These are phyloP conservation scores for Leptinotarsa lineolata DNA, from an alignment of 1,140 invertebrate species.

Conservation along the genomic window DNA sequence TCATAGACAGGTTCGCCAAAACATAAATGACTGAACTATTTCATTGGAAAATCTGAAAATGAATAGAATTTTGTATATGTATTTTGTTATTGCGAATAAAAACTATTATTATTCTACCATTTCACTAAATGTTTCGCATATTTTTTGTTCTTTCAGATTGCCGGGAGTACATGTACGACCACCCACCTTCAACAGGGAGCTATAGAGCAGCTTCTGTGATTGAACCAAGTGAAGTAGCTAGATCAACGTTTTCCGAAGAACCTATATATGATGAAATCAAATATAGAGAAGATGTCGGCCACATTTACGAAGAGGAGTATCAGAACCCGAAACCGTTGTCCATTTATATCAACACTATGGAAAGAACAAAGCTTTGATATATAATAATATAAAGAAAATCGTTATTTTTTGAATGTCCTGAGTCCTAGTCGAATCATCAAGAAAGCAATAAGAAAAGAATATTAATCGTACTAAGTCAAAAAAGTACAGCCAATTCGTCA, in stretches of 20 bases:
- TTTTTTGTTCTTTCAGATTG: conserved; percentile 28
- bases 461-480: too few relatives aligned
- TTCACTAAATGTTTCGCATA: background rate
- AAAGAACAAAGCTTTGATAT: conserved; percentile 34
- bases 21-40: too few relatives aligned
- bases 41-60: too few relatives aligned
- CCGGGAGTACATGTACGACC: conserved; percentile 46
- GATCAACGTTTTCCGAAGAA: conserved; percentile 31
- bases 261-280: conserved; percentile 52
- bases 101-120: too few relatives aligned
- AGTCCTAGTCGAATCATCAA: too few relatives aligned
- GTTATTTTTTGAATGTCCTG: too few relatives aligned
- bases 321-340: conserved; percentile 1
- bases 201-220: conserved; percentile 45
- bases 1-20: too few relatives aligned
- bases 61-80: too few relatives aligned
- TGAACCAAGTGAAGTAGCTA: conserved; percentile 31
- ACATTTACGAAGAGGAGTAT: background rate
- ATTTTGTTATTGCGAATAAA: too few relatives aligned
- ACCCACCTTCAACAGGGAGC: conserved; percentile 49
- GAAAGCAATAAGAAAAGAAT: too few relatives aligned
- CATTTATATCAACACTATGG: conserved; percentile 44
- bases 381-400: background rate
- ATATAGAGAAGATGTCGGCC: background rate
- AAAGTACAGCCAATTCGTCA: too few relatives aligned